A percentile compares a stretch with the other conserved stretches of the same genome.
Conservation (phyloP, 2,888 invertebrate species). For the Pomacea canaliculata region DNA sequence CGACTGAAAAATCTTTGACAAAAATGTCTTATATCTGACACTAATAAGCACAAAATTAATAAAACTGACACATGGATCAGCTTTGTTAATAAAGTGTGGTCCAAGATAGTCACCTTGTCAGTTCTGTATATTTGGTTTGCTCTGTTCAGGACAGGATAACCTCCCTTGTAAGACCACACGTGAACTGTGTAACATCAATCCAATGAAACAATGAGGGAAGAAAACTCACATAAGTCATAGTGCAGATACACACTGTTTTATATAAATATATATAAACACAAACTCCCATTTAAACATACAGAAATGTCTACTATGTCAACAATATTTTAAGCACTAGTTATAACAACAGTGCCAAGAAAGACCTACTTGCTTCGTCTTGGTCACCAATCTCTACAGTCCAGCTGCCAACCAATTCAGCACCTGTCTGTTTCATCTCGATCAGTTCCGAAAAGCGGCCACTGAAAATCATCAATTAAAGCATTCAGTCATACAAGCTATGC, state of each 20-base stretch:
- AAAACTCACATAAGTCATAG: not conserved
- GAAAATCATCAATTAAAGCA: constrained; percentile 26
- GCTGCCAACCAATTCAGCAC: constrained; percentile 91
- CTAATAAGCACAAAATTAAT: too few species aligned
- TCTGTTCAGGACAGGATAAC: constrained; percentile 79
- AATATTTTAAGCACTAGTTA: too few species aligned
- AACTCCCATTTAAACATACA: too few species aligned
- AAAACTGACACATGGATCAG: too few species aligned
- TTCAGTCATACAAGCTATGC: too few species aligned
- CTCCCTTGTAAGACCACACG: constrained; percentile 94
- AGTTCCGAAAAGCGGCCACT: constrained; percentile 73
- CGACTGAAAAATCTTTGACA: too few species aligned
- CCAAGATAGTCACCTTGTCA: constrained; percentile 68
- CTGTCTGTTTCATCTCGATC: constrained; percentile 76
- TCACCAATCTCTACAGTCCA: constrained; percentile 97
- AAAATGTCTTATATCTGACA: too few species aligned
- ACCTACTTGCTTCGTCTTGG: constrained; percentile 85
- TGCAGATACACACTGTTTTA: too few species aligned
- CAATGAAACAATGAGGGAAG: not conserved
- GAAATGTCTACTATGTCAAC: too few species aligned
- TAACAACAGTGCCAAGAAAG: not conserved
- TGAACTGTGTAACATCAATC: constrained; percentile 75
- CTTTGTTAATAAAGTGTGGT: too few species aligned
- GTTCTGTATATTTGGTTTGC: constrained; percentile 64
- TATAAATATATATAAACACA: too few species aligned